Conservation (phyloP, 2,888 invertebrate species). For the Argyra leucocephala region DNA sequence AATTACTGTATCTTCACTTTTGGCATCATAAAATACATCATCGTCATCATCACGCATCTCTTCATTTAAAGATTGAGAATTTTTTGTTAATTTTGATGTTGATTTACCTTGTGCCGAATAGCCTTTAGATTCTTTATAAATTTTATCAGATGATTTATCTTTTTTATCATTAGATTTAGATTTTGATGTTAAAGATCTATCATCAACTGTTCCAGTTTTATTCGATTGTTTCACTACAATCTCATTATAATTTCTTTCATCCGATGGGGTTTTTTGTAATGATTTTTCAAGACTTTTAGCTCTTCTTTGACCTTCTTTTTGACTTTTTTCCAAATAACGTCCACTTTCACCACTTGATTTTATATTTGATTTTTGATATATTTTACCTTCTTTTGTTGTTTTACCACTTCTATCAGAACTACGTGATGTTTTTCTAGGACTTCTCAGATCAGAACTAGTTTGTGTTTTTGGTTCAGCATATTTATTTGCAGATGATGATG, state of each 20-base stretch:
- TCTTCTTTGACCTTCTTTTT: conserved; percentile 10
- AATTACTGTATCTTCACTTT: conserved; percentile 34
- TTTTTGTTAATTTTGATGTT: background rate
- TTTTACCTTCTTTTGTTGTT: conserved; percentile 19
- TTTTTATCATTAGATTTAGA: background rate
- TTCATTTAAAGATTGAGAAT: conserved; percentile 9
- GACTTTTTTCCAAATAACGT: conserved; percentile 16
- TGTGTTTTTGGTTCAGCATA: conserved; percentile 10
- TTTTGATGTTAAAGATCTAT: conserved; percentile 22
- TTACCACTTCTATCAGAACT: conserved; percentile 19
- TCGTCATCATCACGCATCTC: conserved; percentile 32
- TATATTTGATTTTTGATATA: conserved; percentile 21
- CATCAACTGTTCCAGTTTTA: conserved; percentile 14
- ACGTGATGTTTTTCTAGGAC: background rate
- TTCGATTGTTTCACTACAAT: conserved; percentile 19
- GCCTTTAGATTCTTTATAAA: background rate
- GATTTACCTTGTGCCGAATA: background rate
- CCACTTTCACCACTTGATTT: conserved; percentile 9
- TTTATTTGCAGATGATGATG: background rate
- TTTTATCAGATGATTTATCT: conserved; percentile 19
- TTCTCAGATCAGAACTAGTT: background rate
- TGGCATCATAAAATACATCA: conserved; percentile 40
- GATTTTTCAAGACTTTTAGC: background rate
- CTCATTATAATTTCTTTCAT: background rate
- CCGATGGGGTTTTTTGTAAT: background rate